Evolutionary conservation across 2,113 vertebrate genomes (phyloP), one percentile per base, ranked within the genome.

Genomic region (Miniopterus natalensis): DNA sequence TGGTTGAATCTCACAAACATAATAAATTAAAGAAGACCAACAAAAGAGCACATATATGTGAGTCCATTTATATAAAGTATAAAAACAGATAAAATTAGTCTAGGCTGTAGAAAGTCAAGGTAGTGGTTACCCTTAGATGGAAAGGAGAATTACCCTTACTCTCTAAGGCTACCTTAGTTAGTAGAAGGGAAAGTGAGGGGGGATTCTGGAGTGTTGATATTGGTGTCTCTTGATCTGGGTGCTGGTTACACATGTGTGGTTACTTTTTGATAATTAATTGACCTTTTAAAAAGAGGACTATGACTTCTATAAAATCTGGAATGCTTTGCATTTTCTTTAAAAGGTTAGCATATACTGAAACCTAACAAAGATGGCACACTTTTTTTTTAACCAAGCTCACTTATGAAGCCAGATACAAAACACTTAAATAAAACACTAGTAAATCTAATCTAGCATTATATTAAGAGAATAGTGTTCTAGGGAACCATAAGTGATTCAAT

Each of bases 391-490:
- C 12, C 23, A 93, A 94, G n/a, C 14, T 96, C 47, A 42, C n/a
- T 84, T 95, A 81, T 40, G 51, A 59, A 85, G 73, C 74, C 6
- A 65, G 59, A 96, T 49, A 78, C 47, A 96, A 96, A 95, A 84
- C 51, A 89, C 42, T 87, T 94, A 77, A 93, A 49, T 40, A 94
- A 93, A 92, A 79, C 45, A 77, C 42, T 73, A 90, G 31, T 20
- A 96, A 90, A 95, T 94, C 7, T 78, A 97, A 95, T 94, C 57
- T 81, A 94, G 61, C 17, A 87, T 95, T 84, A 49, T 88, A 59
- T 84, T 84, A 68, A 94, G 96, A 81, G 27, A 81, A 90, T 92
- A 92, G 77, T 85, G 61, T 45, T 85, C 49, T 79, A 95, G 68
- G 57, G 95, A 96, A 85, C 23, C 23, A 87, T 61, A 66, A 97